These are phyloP conservation scores for Melinaea menophilus DNA, from an alignment of 2,888 invertebrate species.

Conservation along the genomic window DNA sequence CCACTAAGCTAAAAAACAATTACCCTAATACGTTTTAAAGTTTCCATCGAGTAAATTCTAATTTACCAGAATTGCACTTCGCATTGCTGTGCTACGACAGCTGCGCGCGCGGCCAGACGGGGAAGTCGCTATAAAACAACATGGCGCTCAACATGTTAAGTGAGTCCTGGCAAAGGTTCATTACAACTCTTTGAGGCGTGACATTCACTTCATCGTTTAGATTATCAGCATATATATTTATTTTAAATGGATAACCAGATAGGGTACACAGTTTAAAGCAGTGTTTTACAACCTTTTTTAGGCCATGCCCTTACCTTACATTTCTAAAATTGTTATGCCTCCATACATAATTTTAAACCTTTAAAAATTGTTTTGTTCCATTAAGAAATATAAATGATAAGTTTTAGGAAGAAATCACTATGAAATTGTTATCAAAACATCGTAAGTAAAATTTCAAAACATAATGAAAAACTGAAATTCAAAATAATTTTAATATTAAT, in stretches of 20 bases:
- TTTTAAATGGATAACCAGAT: conserved; percentile 23
- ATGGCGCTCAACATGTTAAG: conserved; percentile 20
- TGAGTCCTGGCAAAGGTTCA: conserved; percentile 37
- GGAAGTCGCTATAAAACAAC: too few species aligned
- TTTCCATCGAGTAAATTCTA: too few species aligned
- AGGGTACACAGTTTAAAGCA: conserved; percentile 36
- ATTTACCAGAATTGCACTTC: too few species aligned
- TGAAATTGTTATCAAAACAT: conserved; percentile 23
- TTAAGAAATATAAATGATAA: conserved; percentile 20
- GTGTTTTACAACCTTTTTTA: not conserved
- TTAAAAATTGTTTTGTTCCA: not conserved
- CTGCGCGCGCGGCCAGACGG: too few species aligned
- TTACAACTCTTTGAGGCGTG: conserved; percentile 38
- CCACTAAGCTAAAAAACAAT: too few species aligned
- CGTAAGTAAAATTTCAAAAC: conserved; percentile 21
- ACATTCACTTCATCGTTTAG: conserved; percentile 34
- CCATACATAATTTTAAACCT: not conserved
- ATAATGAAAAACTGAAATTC: conserved; percentile 23
- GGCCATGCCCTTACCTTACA: not conserved
- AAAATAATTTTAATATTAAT: conserved; percentile 24
- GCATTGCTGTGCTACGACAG: too few species aligned
- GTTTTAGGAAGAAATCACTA: conserved; percentile 26
- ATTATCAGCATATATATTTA: conserved; percentile 22
- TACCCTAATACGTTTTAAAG: too few species aligned
- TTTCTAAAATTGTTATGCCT: not conserved